phyloP scores from a whole-genome alignment of 1,140 invertebrate species.

The Atta cephalotes region DNA sequence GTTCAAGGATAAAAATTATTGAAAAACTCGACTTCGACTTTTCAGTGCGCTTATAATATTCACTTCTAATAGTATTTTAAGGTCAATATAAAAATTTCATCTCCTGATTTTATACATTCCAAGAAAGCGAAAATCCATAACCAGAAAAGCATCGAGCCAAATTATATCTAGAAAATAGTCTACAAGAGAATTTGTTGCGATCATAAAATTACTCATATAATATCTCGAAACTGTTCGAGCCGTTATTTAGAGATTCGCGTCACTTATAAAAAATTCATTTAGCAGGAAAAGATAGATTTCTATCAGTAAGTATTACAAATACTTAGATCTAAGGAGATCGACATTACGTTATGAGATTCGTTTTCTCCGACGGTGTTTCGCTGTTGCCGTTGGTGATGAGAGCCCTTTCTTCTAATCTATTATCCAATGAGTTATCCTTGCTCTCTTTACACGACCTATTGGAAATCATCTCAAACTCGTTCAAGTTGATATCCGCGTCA shows the following conservation, averaged over 20 bases:
- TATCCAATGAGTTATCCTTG: constrained; percentile 79
- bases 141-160: constrained; percentile 10
- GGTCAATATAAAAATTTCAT: constrained; percentile 26
- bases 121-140: constrained; percentile 16
- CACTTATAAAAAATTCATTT: constrained; percentile 6
- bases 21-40: not conserved
- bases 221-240: not conserved
- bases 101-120: not conserved
- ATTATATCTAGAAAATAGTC: constrained; percentile 33
- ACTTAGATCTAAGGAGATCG: constrained; percentile 17
- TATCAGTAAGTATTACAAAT: constrained; percentile 41
- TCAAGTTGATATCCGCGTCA: constrained; percentile 76
- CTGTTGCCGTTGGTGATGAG: constrained; percentile 71
- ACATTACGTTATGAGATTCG: constrained; percentile 80
- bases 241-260: not conserved
- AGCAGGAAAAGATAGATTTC: constrained; percentile 34
- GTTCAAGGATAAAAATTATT: constrained; percentile 6
- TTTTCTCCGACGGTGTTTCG: constrained; percentile 79
- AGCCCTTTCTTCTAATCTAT: constrained; percentile 76
- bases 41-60: constrained; percentile 10
- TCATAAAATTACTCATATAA: constrained; percentile 5
- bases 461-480: constrained; percentile 80
- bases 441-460: constrained; percentile 73
- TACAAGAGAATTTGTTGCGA: not conserved
- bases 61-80: not conserved